A percentile compares a stretch with the other conserved stretches of the same genome.
Evolutionary conservation across 2,113 vertebrate genomes (phyloP).

Genomic region (Trichechus manatus): DNA sequence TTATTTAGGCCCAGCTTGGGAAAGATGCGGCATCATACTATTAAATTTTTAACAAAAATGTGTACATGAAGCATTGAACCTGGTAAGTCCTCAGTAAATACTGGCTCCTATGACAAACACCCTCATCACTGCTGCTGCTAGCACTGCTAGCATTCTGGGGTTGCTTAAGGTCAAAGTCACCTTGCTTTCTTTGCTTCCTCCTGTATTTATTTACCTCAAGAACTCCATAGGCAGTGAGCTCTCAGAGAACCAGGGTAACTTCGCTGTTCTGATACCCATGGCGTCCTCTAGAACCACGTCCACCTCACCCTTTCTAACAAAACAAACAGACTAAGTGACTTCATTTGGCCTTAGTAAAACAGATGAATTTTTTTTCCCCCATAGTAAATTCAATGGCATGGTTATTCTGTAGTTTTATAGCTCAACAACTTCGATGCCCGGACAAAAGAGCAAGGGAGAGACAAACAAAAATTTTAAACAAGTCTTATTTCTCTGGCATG

Average conservation of each 20-base stretch:
- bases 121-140: neutral
- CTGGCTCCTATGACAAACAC: rapidly evolving
- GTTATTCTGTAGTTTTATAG: neutral
- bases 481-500: constrained; percentile 46
- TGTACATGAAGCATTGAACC: neutral
- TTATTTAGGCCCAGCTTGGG: neutral
- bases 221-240: neutral
- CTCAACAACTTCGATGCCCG: neutral
- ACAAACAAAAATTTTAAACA: constrained; percentile 49
- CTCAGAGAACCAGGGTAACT: neutral
- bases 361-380: neutral
- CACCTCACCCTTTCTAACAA: neutral
- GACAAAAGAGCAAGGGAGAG: neutral
- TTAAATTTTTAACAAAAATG: neutral
- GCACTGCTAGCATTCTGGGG: neutral
- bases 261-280: neutral
- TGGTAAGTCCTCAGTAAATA: neutral
- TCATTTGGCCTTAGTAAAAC: neutral
- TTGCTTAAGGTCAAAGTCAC: neutral
- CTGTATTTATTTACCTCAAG: neutral
- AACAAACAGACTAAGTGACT: neutral
- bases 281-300: neutral
- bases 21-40: neutral
- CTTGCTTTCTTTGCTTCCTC: neutral
- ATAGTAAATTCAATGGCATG: neutral